Base-by-base conservation (phyloP, 2,113 vertebrate genomes). In the Ochotona curzoniae region DNA sequence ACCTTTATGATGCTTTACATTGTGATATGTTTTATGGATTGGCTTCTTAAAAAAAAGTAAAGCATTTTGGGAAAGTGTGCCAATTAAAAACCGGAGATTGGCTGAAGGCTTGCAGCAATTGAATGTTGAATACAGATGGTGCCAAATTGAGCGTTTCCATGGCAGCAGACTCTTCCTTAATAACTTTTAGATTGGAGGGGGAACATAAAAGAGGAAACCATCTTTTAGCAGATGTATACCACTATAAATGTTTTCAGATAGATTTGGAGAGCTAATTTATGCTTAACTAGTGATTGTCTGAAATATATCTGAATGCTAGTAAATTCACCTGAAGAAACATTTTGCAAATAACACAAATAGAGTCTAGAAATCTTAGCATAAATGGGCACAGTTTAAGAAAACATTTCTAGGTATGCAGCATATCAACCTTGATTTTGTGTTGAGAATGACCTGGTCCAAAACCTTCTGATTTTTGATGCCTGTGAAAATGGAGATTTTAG, bases 31-130 rank as follows among this genome's bases (percentile, higher is more conserved):
- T 95, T 93, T 92, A 86, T 89, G 67, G 63, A 84, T 82, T 97
- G 93, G 80, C 67, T 95, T 79, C 66, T 75, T 89, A 87, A 49
- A 88, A 90, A 92, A 87, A 64, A 64, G 57, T 94, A 89, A 96
- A 96, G 95, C 73, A 97, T 96, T 94, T 89, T 96, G 95, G 93
- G 93, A 97, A 94, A 69, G 70, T 93, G 93, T 97, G 91, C 91
- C 95, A 96, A 94, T 97, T 97, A 96, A 96, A 95, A 97, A 60
- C 28, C 0, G 3, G 93, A 97, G 95, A 97, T 97, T 95, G 95
- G 93, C 94, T 96, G 87, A 95, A 96, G 75, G 57, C 93, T 96
- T 94, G 51, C 32, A 92, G 95, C 94, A 94, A 94, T 87, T 93
- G 89, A 96, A 94, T 95, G 94, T 89, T 96, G 81, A 97, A 96